phyloP scores from a whole-genome alignment of 2,888 invertebrate species.

The Nemapogon koenigi region DNA sequence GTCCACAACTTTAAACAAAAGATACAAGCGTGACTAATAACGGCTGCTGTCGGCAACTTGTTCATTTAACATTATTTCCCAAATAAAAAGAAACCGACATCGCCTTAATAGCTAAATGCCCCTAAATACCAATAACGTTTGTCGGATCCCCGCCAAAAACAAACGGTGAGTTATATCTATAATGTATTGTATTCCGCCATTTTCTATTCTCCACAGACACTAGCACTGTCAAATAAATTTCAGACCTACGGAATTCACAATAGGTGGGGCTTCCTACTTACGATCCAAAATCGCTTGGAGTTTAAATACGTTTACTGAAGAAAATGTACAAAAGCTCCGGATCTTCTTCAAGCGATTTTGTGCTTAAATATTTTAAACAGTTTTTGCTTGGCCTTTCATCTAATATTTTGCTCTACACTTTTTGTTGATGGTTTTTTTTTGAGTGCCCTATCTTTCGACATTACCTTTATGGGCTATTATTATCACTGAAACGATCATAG shows the following conservation, averaged over 20 bases:
- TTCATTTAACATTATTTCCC: slow-evolving; percentile 38
- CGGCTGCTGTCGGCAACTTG: slow-evolving; percentile 17
- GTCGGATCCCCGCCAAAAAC: slow-evolving; percentile 63
- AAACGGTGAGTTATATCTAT: slow-evolving; percentile 62
- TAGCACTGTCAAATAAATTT: slow-evolving; percentile 63
- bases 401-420: slow-evolving; percentile 45
- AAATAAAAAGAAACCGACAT: slow-evolving; percentile 35
- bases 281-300: slow-evolving; percentile 46
- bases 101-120: slow-evolving; percentile 50
- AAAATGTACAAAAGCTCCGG: slow-evolving; percentile 26
- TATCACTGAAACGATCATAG: slow-evolving; percentile 46
- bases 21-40: slow-evolving; percentile 9
- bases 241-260: slow-evolving; percentile 58
- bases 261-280: slow-evolving; percentile 44
- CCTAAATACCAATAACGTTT: slow-evolving; percentile 62
- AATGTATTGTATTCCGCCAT: slow-evolving; percentile 60
- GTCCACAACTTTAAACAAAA: slow-evolving; percentile 1
- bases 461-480: slow-evolving; percentile 50
- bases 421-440: slow-evolving; percentile 50
- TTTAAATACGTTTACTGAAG: slow-evolving; percentile 25
- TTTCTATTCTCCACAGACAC: slow-evolving; percentile 64
- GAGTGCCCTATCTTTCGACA: slow-evolving; percentile 49
- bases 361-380: slow-evolving; percentile 28
- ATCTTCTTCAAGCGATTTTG: slow-evolving; percentile 35
- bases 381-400: slow-evolving; percentile 52